Evolutionary conservation across 2,888 invertebrate genomes (phyloP).

Genomic region (Trichogramma evanescens): DNA sequence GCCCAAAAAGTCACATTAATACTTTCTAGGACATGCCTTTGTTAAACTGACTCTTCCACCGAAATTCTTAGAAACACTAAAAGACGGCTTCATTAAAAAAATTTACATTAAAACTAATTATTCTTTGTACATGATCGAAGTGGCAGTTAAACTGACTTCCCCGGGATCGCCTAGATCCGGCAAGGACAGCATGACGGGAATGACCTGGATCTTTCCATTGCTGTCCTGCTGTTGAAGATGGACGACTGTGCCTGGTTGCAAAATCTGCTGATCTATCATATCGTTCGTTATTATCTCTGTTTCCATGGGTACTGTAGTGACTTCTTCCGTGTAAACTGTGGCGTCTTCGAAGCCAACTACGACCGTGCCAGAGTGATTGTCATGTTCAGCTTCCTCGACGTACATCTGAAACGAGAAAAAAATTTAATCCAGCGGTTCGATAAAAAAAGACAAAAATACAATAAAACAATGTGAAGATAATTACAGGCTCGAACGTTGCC

Average conservation of each 20-base stretch:
- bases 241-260: conserved; percentile 39
- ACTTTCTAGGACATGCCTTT: background rate
- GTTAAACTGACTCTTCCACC: background rate
- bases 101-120: conserved; percentile 28
- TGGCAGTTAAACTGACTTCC: conserved; percentile 41
- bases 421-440: background rate
- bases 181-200: conserved; percentile 42
- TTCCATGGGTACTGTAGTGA: conserved; percentile 40
- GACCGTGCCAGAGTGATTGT: conserved; percentile 37
- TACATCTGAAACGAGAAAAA: conserved; percentile 34
- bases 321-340: conserved; percentile 44
- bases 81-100: background rate
- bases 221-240: conserved; percentile 41
- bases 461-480: background rate
- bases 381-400: conserved; percentile 38
- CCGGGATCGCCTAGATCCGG: conserved; percentile 40
- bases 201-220: conserved; percentile 42
- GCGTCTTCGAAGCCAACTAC: conserved; percentile 41
- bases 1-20: background rate
- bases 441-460: background rate
- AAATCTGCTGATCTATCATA: conserved; percentile 37
- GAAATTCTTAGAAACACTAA: background rate
- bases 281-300: conserved; percentile 39
- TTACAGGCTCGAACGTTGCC: conserved; percentile 32
- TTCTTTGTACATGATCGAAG: conserved; percentile 42